phyloP scores from a whole-genome alignment of 2,113 vertebrate genomes.

The Mastomys coucha region DNA sequence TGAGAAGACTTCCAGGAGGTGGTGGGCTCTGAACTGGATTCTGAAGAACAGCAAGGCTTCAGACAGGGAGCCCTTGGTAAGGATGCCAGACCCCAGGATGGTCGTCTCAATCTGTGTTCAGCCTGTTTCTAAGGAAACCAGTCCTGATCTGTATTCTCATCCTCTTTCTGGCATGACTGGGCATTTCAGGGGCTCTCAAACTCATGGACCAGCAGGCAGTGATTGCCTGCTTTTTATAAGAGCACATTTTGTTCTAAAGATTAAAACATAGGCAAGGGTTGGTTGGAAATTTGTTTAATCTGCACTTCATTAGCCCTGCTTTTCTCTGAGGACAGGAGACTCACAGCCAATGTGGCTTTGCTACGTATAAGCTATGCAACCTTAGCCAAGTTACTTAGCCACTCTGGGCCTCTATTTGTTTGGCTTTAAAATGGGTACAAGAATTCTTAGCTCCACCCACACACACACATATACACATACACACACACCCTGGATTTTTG shows the following conservation, averaged over 20 bases:
- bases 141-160: conserved; percentile 51
- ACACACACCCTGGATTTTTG: neutral
- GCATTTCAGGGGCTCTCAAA: conserved; percentile 18
- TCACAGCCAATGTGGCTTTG: neutral
- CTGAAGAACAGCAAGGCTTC: neutral
- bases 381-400: conserved; percentile 13
- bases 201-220: neutral
- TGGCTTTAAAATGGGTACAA: neutral
- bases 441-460: neutral
- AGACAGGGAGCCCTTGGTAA: neutral
- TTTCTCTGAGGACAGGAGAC: neutral
- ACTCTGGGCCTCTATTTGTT: conserved; percentile 19
- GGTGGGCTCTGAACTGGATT: neutral
- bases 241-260: conserved; percentile 61
- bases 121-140: conserved; percentile 61
- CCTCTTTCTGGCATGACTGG: neutral
- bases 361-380: neutral
- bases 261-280: conserved; percentile 39
- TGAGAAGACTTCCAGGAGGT: conserved; percentile 51
- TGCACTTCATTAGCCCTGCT: neutral
- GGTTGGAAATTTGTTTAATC: conserved; percentile 33
- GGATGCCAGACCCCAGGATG: neutral
- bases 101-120: neutral
- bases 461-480: no score
- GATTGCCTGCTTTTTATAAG: conserved; percentile 37